A percentile compares a stretch with the other conserved stretches of the same genome.
These are phyloP conservation scores for Leptopilina drosophilae DNA, from an alignment of 2,888 invertebrate species.

Conservation along the genomic window DNA sequence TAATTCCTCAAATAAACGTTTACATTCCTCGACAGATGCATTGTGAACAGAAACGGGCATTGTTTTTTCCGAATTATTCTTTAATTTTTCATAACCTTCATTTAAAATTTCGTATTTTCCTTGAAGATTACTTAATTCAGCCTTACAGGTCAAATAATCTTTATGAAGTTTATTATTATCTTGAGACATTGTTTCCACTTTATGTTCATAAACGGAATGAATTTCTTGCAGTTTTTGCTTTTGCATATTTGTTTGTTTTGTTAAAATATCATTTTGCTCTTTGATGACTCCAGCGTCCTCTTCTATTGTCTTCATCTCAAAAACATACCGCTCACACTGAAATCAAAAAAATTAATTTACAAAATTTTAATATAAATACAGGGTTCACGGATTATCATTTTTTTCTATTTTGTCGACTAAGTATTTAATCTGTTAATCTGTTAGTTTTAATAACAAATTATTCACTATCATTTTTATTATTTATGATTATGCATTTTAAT, in stretches of 20 bases:
- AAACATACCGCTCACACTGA: constrained; percentile 69
- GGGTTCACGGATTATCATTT: too few relatives aligned
- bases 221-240: constrained; percentile 87
- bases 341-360: constrained; percentile 48
- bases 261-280: constrained; percentile 77
- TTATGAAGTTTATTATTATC: constrained; percentile 83
- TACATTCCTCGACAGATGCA: constrained; percentile 85
- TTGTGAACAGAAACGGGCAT: constrained; percentile 84
- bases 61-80: constrained; percentile 79
- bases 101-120: constrained; percentile 80
- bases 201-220: constrained; percentile 85
- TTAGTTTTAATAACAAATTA: too few relatives aligned
- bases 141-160: constrained; percentile 80
- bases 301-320: constrained; percentile 69
- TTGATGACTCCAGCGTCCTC: constrained; percentile 70
- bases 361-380: too few relatives aligned
- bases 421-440: too few relatives aligned
- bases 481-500: too few relatives aligned
- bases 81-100: constrained; percentile 78
- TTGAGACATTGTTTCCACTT: constrained; percentile 82
- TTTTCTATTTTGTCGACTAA: too few relatives aligned
- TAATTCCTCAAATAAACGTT: constrained; percentile 86
- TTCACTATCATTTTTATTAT: too few relatives aligned
- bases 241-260: constrained; percentile 83
- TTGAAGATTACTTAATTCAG: constrained; percentile 80